Evolutionary conservation across 2,888 invertebrate genomes (phyloP).

Genomic region (Lutraria lutraria): DNA sequence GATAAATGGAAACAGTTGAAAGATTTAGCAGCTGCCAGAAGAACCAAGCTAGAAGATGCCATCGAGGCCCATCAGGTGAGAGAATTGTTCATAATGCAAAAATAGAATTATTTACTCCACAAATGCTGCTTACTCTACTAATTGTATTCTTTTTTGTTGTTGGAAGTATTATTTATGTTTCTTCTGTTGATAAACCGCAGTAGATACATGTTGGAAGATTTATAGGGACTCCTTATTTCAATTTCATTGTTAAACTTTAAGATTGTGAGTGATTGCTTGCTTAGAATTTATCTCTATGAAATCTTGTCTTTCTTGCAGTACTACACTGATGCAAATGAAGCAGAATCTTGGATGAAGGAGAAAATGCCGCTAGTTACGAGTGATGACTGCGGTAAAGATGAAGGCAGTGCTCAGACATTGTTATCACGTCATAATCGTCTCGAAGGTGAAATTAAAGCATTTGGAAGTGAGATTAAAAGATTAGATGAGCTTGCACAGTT

Average conservation of each 20-base stretch:
- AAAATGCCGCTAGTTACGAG: constrained; percentile 96
- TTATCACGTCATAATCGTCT: constrained; percentile 94
- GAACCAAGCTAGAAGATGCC: constrained; percentile 92
- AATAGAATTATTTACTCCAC: too few relatives aligned
- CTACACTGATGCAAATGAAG: constrained; percentile 98
- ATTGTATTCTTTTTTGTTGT: too few relatives aligned
- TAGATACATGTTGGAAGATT: background rate
- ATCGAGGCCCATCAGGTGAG: constrained; percentile 95
- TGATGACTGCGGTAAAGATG: constrained; percentile 96
- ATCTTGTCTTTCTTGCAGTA: constrained; percentile 89
- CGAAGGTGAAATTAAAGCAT: constrained; percentile 95
- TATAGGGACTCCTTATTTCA: background rate
- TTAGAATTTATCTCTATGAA: background rate
- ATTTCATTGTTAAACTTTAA: background rate
- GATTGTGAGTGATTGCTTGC: background rate
- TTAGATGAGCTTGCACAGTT: constrained; percentile 92
- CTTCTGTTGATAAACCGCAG: too few relatives aligned
- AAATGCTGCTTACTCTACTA: too few relatives aligned
- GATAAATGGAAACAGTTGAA: constrained; percentile 96
- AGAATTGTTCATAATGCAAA: background rate
- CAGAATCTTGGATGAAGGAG: constrained; percentile 98
- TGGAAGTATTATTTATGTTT: too few relatives aligned
- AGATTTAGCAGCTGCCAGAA: constrained; percentile 90
- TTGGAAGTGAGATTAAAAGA: constrained; percentile 92
- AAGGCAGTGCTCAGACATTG: constrained; percentile 94